A percentile compares a stretch with the other conserved stretches of the same genome.
Evolutionary conservation across 1,140 invertebrate species (phyloP).

Genomic region (Bombus fervidus): DNA sequence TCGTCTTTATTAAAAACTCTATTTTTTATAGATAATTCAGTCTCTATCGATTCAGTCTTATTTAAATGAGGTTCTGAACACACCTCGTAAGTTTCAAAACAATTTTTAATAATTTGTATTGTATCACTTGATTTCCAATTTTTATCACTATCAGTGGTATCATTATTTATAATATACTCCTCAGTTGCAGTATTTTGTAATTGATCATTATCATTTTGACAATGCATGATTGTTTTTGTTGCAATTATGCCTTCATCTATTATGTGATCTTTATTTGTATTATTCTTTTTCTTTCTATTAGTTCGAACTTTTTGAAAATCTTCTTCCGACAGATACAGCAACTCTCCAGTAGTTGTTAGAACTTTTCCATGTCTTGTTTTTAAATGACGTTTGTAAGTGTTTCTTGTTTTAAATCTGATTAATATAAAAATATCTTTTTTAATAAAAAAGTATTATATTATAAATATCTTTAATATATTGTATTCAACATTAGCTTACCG

Average conservation of each 20-base stretch:
- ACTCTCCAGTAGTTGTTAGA: constrained; percentile 83
- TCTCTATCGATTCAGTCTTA: constrained; percentile 67
- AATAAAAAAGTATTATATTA: constrained; percentile 10
- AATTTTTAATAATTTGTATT: constrained; percentile 58
- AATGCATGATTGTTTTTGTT: constrained; percentile 69
- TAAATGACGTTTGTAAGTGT: constrained; percentile 86
- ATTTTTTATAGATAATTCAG: constrained; percentile 66
- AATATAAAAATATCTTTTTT: background rate
- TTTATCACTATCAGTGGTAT: constrained; percentile 22
- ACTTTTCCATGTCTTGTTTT: constrained; percentile 86
- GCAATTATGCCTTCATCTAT: constrained; percentile 60
- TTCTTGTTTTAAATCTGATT: constrained; percentile 85
- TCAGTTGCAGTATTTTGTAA: constrained; percentile 50
- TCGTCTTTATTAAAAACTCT: constrained; percentile 26
- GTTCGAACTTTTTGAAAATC: constrained; percentile 84
- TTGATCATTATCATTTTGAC: constrained; percentile 48
- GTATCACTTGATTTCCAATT: constrained; percentile 43
- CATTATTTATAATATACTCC: constrained; percentile 49
- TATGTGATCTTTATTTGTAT: constrained; percentile 39
- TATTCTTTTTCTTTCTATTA: constrained; percentile 72
- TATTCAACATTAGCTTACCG: constrained; percentile 72
- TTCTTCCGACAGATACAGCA: constrained; percentile 83
- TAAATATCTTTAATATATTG: constrained; percentile 1
- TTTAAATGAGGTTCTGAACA: constrained; percentile 56
- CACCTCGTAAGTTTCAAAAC: constrained; percentile 59